Evolutionary conservation across 2,888 invertebrate genomes (phyloP), one percentile per base, ranked within the genome.

Genomic region (Tiliacea citrago): DNA sequence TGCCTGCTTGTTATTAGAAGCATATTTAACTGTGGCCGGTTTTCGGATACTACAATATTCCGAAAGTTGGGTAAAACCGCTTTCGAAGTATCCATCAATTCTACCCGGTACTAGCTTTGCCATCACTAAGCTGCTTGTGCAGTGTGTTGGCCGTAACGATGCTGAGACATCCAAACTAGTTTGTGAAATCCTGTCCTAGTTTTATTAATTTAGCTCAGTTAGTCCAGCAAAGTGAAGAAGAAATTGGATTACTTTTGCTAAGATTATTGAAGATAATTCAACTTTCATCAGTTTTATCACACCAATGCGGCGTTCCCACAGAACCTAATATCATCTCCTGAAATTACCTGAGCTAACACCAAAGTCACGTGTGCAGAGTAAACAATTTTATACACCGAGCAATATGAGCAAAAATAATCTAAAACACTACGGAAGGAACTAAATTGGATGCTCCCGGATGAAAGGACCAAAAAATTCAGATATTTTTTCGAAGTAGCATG

Each of bases 381-480:
- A 82, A 78, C 63, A 73, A 81, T 74, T 74, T 78, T 70, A 66
- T 73, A 78, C 57, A 75, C 79, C 53, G 42, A 71, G 79, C 57
- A 62, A 75, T 58, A 68, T 71, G 68, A 21, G 66, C 63, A 71
- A 82, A 77, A 68, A 72, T 80, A 79, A 71, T 74, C 69, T 79
- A 42, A 63, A 75, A 82, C 68, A 82, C 70, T 78, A 53, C 29
- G 67, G 53, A 55, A 78, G 45, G 49, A 68, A 70, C 57, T 63
- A 69, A 79, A 79, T 68, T 82, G 60, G 75, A 71, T 62, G 55
- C 62, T 69, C 35, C 29, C 61, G 39, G 55, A 60, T 12, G 24
- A 57, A 24, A 68, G 24, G 47, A 35, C 29, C 66, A 63, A 57
- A 63, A 68, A 55, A 51, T 63, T 53, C 45, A n/a, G 53, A 7